These are phyloP conservation scores for Platycheirus rosarum DNA, from an alignment of 2,888 invertebrate genomes.

Conservation along the genomic window DNA sequence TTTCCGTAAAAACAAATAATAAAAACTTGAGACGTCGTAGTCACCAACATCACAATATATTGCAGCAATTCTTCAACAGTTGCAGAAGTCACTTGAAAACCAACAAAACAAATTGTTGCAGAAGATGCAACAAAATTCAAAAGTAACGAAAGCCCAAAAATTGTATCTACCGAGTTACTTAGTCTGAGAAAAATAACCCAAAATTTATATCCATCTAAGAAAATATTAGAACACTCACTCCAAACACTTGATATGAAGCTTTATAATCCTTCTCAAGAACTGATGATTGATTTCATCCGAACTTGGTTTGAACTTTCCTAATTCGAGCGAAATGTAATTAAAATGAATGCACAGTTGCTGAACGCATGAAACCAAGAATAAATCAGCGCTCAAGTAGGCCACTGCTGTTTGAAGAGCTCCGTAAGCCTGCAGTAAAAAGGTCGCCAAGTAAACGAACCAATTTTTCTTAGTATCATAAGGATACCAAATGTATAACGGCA, in stretches of 20 bases:
- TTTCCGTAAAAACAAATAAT: constrained; percentile 80
- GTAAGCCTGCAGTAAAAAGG: constrained; percentile 76
- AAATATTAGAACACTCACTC: constrained; percentile 75
- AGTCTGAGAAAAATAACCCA: constrained; percentile 71
- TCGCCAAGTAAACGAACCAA: constrained; percentile 68
- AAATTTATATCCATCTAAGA: neutral
- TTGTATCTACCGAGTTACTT: constrained; percentile 76
- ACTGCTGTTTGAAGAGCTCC: constrained; percentile 78
- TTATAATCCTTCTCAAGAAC: constrained; percentile 75
- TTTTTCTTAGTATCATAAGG: constrained; percentile 76
- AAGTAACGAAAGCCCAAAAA: constrained; percentile 78
- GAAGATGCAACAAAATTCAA: constrained; percentile 80
- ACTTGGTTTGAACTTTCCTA: constrained; percentile 73
- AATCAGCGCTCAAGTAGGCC: constrained; percentile 78
- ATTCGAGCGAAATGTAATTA: constrained; percentile 76
- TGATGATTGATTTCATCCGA: constrained; percentile 68
- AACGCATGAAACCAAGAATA: constrained; percentile 77
- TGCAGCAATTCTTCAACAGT: constrained; percentile 77
- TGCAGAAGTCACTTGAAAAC: constrained; percentile 79
- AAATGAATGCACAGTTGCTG: constrained; percentile 80
- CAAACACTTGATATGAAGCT: constrained; percentile 78
- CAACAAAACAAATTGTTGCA: constrained; percentile 79
- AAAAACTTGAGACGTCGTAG: constrained; percentile 79
- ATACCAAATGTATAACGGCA: constrained; percentile 79
- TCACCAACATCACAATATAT: constrained; percentile 78